These are phyloP conservation scores for Heliothis peltigera DNA, from an alignment of 2,888 invertebrate genomes.

Conservation along the genomic window DNA sequence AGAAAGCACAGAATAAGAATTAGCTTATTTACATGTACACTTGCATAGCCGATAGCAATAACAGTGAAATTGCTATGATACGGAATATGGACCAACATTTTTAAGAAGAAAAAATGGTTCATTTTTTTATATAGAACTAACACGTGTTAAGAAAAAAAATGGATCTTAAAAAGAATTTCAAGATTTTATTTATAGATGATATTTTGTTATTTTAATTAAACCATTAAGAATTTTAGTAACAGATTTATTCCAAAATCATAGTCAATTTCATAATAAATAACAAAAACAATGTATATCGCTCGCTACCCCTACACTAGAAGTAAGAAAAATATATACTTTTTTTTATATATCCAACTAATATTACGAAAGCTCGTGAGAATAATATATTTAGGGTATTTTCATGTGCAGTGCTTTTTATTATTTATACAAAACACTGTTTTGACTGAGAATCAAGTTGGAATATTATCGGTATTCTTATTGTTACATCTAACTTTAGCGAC, in stretches of 20 bases:
- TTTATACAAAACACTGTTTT: background rate
- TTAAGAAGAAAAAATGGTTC: background rate
- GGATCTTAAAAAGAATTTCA: background rate
- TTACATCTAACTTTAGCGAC: background rate
- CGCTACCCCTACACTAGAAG: slow-evolving; percentile 81
- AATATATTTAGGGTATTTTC: slow-evolving; percentile 68
- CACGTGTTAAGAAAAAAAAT: background rate
- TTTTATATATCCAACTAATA: slow-evolving; percentile 76
- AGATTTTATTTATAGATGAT: background rate
- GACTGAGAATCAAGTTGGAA: background rate
- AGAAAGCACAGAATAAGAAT: slow-evolving; percentile 51
- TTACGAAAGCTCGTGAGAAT: slow-evolving; percentile 88
- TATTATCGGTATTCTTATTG: background rate
- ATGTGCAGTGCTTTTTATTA: slow-evolving; percentile 38
- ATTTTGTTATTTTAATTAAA: background rate
- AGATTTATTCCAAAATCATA: slow-evolving; percentile 50
- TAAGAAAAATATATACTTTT: slow-evolving; percentile 87
- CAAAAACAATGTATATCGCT: slow-evolving; percentile 70
- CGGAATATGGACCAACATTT: slow-evolving; percentile 60
- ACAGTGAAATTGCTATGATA: slow-evolving; percentile 66
- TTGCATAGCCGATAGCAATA: slow-evolving; percentile 67
- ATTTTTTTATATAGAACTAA: no score
- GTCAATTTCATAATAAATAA: slow-evolving; percentile 59
- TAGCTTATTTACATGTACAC: slow-evolving; percentile 54
- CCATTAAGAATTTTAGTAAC: no score